phyloP scores from a whole-genome alignment of 30 jellyfish, hydroid and myxozoan genomes.

The Hydractinia echinata region DNA sequence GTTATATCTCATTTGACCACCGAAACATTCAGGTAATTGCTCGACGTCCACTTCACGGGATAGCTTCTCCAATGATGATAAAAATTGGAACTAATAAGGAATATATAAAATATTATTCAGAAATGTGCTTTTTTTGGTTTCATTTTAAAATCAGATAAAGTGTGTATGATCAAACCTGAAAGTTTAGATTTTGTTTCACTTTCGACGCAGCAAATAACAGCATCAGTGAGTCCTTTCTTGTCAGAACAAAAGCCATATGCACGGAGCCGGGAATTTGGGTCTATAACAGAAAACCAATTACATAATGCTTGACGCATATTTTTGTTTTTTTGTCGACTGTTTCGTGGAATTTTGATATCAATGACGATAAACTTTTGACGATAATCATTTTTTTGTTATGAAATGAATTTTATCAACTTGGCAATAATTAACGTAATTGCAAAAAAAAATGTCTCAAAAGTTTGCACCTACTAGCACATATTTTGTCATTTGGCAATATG shows the following conservation, averaged over 20 bases:
- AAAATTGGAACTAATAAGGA: conserved; percentile 61
- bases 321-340: too few relatives aligned
- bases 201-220: conserved; percentile 71
- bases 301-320: too few relatives aligned
- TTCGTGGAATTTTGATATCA: too few relatives aligned
- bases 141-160: background rate
- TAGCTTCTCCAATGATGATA: conserved; percentile 60
- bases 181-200: conserved; percentile 70
- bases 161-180: conserved; percentile 44
- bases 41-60: conserved; percentile 47
- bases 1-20: conserved; percentile 63
- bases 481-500: too few relatives aligned
- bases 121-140: too few relatives aligned
- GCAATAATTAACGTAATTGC: too few relatives aligned
- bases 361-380: too few relatives aligned
- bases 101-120: background rate
- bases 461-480: too few relatives aligned
- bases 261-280: conserved; percentile 73
- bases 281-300: conserved; percentile 20
- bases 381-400: too few relatives aligned
- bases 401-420: too few relatives aligned
- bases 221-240: conserved; percentile 74
- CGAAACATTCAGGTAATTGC: conserved; percentile 67
- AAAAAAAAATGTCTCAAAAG: too few relatives aligned
- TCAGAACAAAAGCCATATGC: conserved; percentile 78